Evolutionary conservation across 2,888 invertebrate species (phyloP).

Genomic region (Euzophera pinguis): DNA sequence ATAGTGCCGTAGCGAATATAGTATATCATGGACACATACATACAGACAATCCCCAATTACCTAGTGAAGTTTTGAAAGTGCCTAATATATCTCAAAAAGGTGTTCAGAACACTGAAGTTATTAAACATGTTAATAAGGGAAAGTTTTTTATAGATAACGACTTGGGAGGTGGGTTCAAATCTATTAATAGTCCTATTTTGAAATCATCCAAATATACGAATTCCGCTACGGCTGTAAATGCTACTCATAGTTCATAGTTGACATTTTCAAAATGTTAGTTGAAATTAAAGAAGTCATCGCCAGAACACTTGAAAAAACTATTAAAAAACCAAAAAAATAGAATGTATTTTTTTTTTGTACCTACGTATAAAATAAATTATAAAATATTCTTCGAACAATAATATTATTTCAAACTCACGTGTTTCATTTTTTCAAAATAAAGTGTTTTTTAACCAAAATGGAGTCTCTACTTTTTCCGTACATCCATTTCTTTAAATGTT

Average conservation of each 20-base stretch:
- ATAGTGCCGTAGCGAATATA: slow-evolving; percentile 31
- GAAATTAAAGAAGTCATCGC: no score
- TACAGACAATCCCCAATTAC: slow-evolving; percentile 21
- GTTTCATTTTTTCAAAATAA: no score
- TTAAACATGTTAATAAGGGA: not conserved
- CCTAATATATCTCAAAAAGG: not conserved
- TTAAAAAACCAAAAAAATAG: no score
- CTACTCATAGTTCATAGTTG: not conserved
- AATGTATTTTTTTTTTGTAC: no score
- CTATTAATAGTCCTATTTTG: not conserved
- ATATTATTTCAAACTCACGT: no score
- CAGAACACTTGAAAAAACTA: no score
- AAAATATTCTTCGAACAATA: no score
- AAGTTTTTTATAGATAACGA: not conserved
- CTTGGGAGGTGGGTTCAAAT: not conserved
- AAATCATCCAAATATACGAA: not conserved
- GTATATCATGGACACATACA: slow-evolving; percentile 47
- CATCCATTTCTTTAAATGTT: no score
- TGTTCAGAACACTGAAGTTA: not conserved
- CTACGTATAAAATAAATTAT: no score
- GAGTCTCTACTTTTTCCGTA: no score
- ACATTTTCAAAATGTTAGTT: not conserved
- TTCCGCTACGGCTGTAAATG: not conserved
- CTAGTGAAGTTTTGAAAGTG: not conserved
- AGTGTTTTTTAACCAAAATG: no score